These are phyloP conservation scores for Thaleichthys pacificus DNA, from an alignment of 2,797 vertebrate genomes.

Conservation along the genomic window DNA sequence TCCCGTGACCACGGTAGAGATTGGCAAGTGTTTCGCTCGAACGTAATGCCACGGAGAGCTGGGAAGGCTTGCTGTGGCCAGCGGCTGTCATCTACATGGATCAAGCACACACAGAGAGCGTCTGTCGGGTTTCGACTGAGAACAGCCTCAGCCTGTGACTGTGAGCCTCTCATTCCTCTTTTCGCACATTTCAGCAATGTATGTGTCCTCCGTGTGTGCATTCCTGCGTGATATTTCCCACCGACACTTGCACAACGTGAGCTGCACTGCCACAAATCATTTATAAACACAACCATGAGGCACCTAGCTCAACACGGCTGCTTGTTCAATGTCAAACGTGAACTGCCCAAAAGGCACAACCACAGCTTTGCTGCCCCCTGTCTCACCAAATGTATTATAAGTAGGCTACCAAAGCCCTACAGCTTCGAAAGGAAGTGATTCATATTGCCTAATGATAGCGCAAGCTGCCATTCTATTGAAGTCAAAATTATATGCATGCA, in stretches of 20 bases:
- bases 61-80: slow-evolving; percentile 31
- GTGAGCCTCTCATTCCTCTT: too few species aligned
- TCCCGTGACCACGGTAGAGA: slow-evolving; percentile 32
- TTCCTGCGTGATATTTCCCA: too few species aligned
- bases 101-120: not conserved
- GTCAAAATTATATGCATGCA: slow-evolving; percentile 38
- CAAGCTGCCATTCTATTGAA: not conserved
- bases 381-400: not conserved
- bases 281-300: not conserved
- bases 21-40: slow-evolving; percentile 43
- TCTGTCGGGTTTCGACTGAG: not conserved
- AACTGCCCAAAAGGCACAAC: not conserved
- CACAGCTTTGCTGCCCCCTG: slow-evolving; percentile 5
- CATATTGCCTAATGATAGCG: slow-evolving; percentile 7
- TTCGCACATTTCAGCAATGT: too few species aligned
- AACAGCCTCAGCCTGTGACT: too few species aligned
- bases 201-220: too few species aligned
- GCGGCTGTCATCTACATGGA: slow-evolving; percentile 4
- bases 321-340: not conserved
- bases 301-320: not conserved
- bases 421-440: slow-evolving; percentile 2
- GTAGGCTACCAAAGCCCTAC: not conserved
- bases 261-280: not conserved
- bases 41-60: slow-evolving; percentile 38
- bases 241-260: not conserved